Percentiles rank a stretch among this genome's conserved stretches.
phyloP scores from a whole-genome alignment of 2,113 vertebrate species.

The Eretmochelys imbricata region DNA sequence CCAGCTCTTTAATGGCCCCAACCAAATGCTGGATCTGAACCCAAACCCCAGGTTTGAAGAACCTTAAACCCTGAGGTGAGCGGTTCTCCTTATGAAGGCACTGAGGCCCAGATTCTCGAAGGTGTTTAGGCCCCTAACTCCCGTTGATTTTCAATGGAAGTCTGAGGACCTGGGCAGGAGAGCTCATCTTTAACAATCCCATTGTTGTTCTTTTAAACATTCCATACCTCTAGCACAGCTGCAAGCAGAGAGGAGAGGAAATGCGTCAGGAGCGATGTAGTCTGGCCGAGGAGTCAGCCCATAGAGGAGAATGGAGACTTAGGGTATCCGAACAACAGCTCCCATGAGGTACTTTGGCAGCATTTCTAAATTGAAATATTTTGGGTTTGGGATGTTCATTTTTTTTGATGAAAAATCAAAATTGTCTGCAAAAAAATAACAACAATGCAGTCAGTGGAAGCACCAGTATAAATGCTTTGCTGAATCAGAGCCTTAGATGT shows the following conservation, averaged over 20 bases:
- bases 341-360: not conserved
- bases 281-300: not conserved
- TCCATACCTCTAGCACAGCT: not conserved
- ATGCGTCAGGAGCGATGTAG: not conserved
- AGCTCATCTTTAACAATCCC: not conserved
- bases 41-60: not conserved
- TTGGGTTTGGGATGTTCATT: not conserved
- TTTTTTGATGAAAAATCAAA: not conserved
- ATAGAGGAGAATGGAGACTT: not conserved
- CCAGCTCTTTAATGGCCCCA: not conserved
- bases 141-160: not conserved
- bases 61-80: not conserved
- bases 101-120: not conserved
- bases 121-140: not conserved
- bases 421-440: not conserved
- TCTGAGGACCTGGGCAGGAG: not conserved
- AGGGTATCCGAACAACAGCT: not conserved
- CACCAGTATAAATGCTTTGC: not conserved
- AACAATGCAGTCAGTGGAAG: not conserved
- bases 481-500: not conserved
- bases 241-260: not conserved
- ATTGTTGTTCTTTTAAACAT: not conserved
- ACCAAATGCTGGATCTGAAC: not conserved
- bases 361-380: not conserved
- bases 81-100: not conserved